A percentile compares a stretch with the other conserved stretches of the same genome.
These are phyloP conservation scores for Graptemys geographica DNA, from an alignment of 2,797 vertebrate genomes.

Conservation along the genomic window DNA sequence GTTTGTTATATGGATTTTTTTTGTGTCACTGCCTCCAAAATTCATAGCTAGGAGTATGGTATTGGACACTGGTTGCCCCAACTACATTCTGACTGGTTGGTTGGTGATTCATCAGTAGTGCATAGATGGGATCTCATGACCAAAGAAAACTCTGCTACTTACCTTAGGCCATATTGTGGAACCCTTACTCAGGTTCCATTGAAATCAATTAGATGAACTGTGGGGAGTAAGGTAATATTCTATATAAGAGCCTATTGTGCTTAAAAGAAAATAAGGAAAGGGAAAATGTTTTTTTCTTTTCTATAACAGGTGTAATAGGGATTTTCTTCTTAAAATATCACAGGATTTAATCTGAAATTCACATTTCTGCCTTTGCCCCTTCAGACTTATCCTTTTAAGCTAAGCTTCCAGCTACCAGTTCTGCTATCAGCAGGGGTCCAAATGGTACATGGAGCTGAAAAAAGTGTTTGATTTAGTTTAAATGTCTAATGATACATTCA, in stretches of 20 bases:
- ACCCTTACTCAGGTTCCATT: background rate
- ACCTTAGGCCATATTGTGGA: rapidly evolving
- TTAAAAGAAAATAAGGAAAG: background rate
- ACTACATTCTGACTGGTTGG: background rate
- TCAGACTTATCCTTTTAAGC: background rate
- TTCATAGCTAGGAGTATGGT: background rate
- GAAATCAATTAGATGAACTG: background rate
- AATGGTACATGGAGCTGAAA: background rate
- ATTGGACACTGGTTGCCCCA: background rate
- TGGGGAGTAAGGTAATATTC: no score
- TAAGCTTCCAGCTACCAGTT: background rate
- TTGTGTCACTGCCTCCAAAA: background rate
- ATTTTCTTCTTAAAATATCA: background rate
- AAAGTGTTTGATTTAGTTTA: background rate
- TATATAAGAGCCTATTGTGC: background rate
- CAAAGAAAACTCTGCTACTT: background rate
- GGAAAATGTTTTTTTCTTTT: background rate
- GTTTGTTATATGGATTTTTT: background rate
- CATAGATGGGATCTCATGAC: background rate
- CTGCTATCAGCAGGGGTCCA: background rate
- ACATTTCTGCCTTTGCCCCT: background rate
- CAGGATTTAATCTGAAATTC: background rate
- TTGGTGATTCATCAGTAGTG: background rate
- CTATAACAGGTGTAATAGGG: background rate
- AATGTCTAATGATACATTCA: background rate